Conservation (phyloP, 2,797 vertebrate genomes). For the Lutjanus campechanus region DNA sequence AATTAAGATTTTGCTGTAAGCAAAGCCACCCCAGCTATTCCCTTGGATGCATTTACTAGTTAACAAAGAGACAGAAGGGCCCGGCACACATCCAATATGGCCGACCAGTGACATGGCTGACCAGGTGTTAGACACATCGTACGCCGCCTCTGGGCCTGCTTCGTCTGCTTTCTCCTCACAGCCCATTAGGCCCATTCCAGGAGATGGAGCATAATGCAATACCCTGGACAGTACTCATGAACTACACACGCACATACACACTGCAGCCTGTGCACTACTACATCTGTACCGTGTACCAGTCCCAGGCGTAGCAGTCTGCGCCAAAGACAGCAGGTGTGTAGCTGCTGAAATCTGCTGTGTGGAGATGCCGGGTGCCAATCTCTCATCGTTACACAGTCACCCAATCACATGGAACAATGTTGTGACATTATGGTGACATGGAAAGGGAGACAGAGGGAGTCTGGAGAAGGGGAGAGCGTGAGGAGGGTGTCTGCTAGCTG, state of each 20-base stretch:
- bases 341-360: constrained; percentile 57
- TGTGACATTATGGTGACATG: constrained; percentile 61
- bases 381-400: constrained; percentile 63
- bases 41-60: constrained; percentile 40
- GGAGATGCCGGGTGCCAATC: constrained; percentile 70
- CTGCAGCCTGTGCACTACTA: constrained; percentile 37
- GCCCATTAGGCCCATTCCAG: constrained; percentile 76
- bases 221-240: constrained; percentile 53
- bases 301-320: constrained; percentile 37
- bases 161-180: constrained; percentile 74
- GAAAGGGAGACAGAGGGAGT: constrained; percentile 10
- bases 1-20: constrained; percentile 29
- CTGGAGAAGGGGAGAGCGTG: neutral
- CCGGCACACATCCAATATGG: constrained; percentile 65
- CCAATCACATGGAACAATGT: constrained; percentile 58
- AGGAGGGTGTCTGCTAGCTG: neutral
- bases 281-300: constrained; percentile 53
- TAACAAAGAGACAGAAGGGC: constrained; percentile 68
- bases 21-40: constrained; percentile 10
- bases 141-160: constrained; percentile 69
- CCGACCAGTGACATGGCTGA: constrained; percentile 70
- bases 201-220: constrained; percentile 68
- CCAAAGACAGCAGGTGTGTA: constrained; percentile 77
- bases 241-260: constrained; percentile 49
- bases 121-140: constrained; percentile 79